Base-by-base conservation (phyloP, 2,888 invertebrate species). In the Dexiosoma caninum region DNA sequence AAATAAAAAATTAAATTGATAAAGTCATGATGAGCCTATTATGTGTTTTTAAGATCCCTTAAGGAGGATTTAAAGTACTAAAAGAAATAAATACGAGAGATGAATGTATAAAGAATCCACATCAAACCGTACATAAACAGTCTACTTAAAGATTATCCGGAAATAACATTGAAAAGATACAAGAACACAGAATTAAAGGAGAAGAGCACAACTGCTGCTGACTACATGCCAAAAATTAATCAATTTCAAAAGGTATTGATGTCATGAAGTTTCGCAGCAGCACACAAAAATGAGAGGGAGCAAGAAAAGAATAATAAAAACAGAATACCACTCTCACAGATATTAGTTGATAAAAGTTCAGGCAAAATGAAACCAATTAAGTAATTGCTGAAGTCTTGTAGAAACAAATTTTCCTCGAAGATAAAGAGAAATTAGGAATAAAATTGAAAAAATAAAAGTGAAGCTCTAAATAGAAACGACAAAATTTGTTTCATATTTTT, bases 341-440 rank as follows among this genome's bases (percentile, higher is more conserved):
- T 67, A 16, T 35, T 16, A 55, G 57, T 23, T 49, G 57, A 66
- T 75, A 59, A 69, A 62, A 46, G 46, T n/a, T 51, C 23, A 19
- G 12, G 64, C 66, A 67, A 72, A 77, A 77, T 83, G 27, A 83
- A 84, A 83, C 85, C 87, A 87, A 87, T 87, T 87, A 87, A 85
- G 84, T 87, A 87, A 87, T 87, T 87, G 87, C 70, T 70, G 51
- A 67, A 67, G 78, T 71, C 67, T 62, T 75, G 75, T 71, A 66
- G 53, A 67, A 75, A 66, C 16, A 67, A 70, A 64, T 60, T 66
- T 40, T 62, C 46, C 70, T 66, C 23, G 21, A 72, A 62, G 55
- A 60, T 66, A 10, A 72, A 72, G 53, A 69, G 60, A 40, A 74
- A 46, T 51, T 46, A 60, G 23, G 49, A 67, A 57, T 57, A 9